Percentiles rank a stretch among this genome's conserved stretches.
Conservation (phyloP, 2,797 vertebrate species). For the Alfaro cultratus region DNA sequence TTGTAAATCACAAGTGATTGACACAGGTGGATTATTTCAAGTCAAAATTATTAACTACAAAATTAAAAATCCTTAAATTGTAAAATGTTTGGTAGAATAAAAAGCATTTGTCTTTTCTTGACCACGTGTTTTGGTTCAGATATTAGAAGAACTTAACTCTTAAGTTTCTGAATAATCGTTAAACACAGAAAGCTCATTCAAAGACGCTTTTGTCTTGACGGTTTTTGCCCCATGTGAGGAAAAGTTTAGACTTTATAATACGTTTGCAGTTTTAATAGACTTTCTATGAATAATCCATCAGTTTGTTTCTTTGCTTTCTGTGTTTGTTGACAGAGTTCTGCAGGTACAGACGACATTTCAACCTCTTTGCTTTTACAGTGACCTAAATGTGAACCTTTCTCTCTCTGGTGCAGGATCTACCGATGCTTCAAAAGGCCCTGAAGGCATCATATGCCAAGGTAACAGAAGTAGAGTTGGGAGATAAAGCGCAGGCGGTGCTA, state of each 20-base stretch:
- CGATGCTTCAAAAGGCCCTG: slow-evolving; percentile 24
- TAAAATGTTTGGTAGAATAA: not conserved
- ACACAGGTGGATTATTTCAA: no score
- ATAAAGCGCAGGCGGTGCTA: slow-evolving; percentile 12
- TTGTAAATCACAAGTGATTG: no score
- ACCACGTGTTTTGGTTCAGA: no score
- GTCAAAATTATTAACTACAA: no score
- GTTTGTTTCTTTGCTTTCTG: not conserved
- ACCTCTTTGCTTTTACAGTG: slow-evolving; percentile 20
- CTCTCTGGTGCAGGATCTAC: not conserved
- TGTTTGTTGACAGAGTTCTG: slow-evolving; percentile 2
- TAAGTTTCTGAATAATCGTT: slow-evolving; percentile 10
- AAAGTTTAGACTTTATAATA: not conserved
- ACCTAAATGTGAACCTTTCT: slow-evolving; percentile 32
- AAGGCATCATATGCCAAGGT: slow-evolving; percentile 19
- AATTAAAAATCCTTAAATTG: not conserved
- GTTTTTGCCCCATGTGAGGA: not conserved
- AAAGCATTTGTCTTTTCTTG: not conserved
- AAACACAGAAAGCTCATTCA: slow-evolving; percentile 13
- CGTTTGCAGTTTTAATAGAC: slow-evolving; percentile 21
- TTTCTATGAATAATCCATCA: slow-evolving; percentile 27
- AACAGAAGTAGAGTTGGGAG: slow-evolving; percentile 13
- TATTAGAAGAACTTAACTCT: not conserved
- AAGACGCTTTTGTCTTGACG: not conserved
- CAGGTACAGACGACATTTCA: not conserved